Conservation (phyloP, 1,140 invertebrate genomes). For the Drosophila repleta region DNA sequence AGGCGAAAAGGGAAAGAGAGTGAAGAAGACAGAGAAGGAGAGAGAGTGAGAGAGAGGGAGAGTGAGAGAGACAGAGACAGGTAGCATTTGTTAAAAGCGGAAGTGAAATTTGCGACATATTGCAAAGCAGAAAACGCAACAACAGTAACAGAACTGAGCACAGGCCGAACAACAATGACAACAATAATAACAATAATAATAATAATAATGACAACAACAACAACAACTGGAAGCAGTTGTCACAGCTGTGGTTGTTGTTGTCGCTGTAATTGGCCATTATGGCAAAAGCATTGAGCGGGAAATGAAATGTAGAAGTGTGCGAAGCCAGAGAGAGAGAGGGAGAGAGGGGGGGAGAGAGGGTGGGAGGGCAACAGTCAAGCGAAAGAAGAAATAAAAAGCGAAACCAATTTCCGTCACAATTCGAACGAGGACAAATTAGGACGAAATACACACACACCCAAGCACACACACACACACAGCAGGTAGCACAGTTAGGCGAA, state of each 20-base stretch:
- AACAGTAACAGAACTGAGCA: constrained; percentile 33
- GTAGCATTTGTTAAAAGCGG: constrained; percentile 38
- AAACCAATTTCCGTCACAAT: constrained; percentile 64
- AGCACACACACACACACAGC: constrained; percentile 6
- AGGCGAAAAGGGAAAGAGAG: not conserved
- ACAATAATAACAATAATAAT: constrained; percentile 35
- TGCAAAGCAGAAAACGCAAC: constrained; percentile 61
- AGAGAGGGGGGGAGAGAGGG: not conserved
- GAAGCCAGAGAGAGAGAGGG: not conserved
- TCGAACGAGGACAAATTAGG: constrained; percentile 76
- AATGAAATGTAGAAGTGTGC: not conserved
- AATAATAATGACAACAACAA: constrained; percentile 12
- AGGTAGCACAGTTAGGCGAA: constrained; percentile 27
- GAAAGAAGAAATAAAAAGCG: constrained; percentile 36
- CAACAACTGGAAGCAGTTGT: constrained; percentile 22
- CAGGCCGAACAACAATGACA: constrained; percentile 3
- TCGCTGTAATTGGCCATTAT: constrained; percentile 51
- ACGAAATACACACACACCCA: constrained; percentile 21
- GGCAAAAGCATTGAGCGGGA: constrained; percentile 22
- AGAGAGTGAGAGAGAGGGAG: not conserved
- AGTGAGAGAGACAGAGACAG: not conserved
- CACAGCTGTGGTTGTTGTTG: constrained; percentile 18
- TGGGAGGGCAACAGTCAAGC: constrained; percentile 6
- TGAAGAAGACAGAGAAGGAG: constrained; percentile 8
- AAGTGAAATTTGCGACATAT: constrained; percentile 71